These are phyloP conservation scores for Caenorhabditis virilis DNA, from an alignment of 2,888 invertebrate genomes.

Conservation along the genomic window DNA sequence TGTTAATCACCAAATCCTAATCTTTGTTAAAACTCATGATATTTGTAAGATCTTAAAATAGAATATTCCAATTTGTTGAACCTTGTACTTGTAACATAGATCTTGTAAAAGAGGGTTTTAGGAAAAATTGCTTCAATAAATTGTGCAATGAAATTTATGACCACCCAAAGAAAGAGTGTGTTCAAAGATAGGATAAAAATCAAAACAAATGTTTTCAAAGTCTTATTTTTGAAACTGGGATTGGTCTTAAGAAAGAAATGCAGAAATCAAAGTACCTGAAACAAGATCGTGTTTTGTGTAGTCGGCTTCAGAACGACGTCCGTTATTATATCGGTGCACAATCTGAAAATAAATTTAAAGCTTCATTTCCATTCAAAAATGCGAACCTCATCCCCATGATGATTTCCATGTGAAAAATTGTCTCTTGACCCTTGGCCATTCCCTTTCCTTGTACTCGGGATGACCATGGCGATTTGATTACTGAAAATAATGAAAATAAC, in stretches of 20 bases:
- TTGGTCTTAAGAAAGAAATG: not conserved
- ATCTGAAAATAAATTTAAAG: slow-evolving; percentile 16
- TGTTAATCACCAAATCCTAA: no score
- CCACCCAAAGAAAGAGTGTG: no score
- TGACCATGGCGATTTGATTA: slow-evolving; percentile 56
- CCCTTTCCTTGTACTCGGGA: slow-evolving; percentile 53
- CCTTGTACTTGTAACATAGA: no score
- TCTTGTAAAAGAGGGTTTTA: no score
- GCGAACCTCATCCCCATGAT: slow-evolving; percentile 34
- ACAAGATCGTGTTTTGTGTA: slow-evolving; percentile 37
- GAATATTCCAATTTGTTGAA: no score
- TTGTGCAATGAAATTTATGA: no score
- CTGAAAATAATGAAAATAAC: slow-evolving; percentile 25
- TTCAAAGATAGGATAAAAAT: no score
- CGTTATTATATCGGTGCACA: slow-evolving; percentile 34
- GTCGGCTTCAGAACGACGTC: slow-evolving; percentile 25
- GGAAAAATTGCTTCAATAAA: no score
- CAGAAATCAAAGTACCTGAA: slow-evolving; percentile 16
- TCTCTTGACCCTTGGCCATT: slow-evolving; percentile 30
- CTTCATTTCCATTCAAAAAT: not conserved
- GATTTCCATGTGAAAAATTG: slow-evolving; percentile 26
- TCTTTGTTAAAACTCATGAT: no score
- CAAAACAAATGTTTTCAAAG: not conserved
- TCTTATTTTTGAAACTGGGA: not conserved
- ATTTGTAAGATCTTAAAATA: no score